These are phyloP conservation scores for Tethea ocularis DNA, from an alignment of 2,888 invertebrate species.

Conservation along the genomic window DNA sequence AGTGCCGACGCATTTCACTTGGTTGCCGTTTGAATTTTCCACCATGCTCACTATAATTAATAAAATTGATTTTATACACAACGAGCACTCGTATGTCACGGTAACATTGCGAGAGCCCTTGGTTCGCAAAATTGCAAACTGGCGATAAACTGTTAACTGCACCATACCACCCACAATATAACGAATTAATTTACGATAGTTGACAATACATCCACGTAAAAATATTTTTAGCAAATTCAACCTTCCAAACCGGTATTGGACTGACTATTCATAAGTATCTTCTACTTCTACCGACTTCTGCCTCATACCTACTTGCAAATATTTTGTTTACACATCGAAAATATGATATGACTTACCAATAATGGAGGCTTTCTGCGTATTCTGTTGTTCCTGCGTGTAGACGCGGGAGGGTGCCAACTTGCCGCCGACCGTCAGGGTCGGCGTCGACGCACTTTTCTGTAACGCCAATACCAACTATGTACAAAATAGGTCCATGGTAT, in stretches of 20 bases:
- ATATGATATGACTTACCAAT: constrained; percentile 50
- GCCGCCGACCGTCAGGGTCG: constrained; percentile 59
- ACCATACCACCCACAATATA: no score
- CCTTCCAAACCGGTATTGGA: no score
- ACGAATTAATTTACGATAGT: no score
- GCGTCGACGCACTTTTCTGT: constrained; percentile 57
- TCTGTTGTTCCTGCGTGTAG: constrained; percentile 37
- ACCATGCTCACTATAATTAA: constrained; percentile 64
- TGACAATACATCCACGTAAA: no score
- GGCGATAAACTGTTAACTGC: no score
- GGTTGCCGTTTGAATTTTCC: constrained; percentile 64
- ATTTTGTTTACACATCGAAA: no score
- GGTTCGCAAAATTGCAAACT: no score
- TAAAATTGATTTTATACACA: neutral
- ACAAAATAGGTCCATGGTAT: neutral
- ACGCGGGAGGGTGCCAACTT: constrained; percentile 49
- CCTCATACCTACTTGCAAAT: no score
- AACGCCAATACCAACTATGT: constrained; percentile 44
- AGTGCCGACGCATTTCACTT: constrained; percentile 69
- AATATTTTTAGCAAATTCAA: no score
- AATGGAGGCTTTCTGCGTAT: constrained; percentile 53
- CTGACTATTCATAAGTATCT: no score
- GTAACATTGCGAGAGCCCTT: no score
- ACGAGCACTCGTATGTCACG: neutral
- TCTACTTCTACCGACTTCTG: no score